Base-by-base conservation (phyloP, 2,888 invertebrate genomes). In the Cybosia mesomella region DNA sequence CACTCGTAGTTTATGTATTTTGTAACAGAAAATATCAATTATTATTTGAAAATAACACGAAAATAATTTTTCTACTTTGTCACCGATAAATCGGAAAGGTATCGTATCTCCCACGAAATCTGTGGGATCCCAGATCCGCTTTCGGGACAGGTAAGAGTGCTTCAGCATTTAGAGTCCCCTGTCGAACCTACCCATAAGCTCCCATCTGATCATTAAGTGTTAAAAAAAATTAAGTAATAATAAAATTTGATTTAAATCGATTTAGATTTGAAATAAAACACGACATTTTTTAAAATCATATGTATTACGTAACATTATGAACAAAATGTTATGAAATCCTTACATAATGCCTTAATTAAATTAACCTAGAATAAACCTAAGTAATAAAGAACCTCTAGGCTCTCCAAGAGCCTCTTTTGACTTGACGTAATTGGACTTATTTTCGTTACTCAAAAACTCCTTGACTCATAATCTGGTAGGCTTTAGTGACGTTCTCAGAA, bases 401-500 rank as follows among this genome's bases (percentile, higher is more conserved):
- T 24, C 24, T 24, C n/a, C n/a, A n/a, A n/a, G n/a, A n/a, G n/a
- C n/a, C n/a, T n/a, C n/a, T 28, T 28, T 28, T 57, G 28, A 24
- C 55, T 24, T 55, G 24, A 55, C 3, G 13, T 10, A 11, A 24
- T 43, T 28, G 7, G 2, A 28, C 13, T 24, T 13, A 34, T 15
- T 54, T 49, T 53, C 1, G 1, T 68, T 55, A 57, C 61, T n/a
- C 53, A 39, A 78, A 83, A 0, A 91, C 80, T n/a, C 89, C 90
- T 75, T 87, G 83, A 58, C 86, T 82, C 80, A 91, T 84, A 10
- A 89, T 84, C 39, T 82, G 80, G 70, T 87, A 91, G 0, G 87
- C 91, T 71, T 91, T 85, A 3, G 76, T 82, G 0, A 93, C 81
- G 22, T 89, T 90, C 0, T 71, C 76, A 0, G 91, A 86, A 61